phyloP scores from a whole-genome alignment of 1,140 invertebrate species.

The Drosophila auraria region DNA sequence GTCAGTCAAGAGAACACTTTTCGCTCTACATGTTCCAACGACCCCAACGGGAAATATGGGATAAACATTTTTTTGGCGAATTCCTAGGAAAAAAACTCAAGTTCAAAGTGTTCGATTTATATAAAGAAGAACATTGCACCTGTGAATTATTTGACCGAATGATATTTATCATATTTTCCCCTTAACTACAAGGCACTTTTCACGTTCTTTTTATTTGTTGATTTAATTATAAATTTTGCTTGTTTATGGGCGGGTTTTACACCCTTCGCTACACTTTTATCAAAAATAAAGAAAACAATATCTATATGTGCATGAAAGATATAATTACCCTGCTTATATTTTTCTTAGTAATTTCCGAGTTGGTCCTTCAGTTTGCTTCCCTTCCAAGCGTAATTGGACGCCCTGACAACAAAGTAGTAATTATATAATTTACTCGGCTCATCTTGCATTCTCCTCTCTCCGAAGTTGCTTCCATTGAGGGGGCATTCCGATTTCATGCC shows the following conservation, averaged over 20 bases:
- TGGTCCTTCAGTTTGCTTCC: neutral
- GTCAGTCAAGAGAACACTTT: conserved; percentile 14
- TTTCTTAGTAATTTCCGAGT: too few species aligned
- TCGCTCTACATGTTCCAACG: conserved; percentile 14
- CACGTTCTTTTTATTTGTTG: neutral
- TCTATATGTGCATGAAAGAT: neutral
- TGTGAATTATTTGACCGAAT: neutral
- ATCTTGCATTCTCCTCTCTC: conserved; percentile 16
- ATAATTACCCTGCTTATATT: neutral
- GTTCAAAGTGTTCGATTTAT: conserved; percentile 7
- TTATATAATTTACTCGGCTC: conserved; percentile 4
- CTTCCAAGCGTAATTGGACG: neutral
- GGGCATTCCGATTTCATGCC: neutral
- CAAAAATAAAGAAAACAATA: neutral
- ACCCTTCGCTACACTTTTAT: too few species aligned
- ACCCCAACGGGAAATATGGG: neutral
- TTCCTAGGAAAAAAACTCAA: neutral
- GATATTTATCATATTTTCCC: neutral
- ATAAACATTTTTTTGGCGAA: conserved; percentile 1
- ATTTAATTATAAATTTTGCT: neutral
- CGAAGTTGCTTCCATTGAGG: conserved; percentile 2
- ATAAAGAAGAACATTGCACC: neutral
- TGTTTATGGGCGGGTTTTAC: neutral
- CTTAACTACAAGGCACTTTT: too few species aligned
- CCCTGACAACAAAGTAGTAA: conserved; percentile 4